Conservation (phyloP, 1,140 invertebrate genomes). For the Hyposmocoma kahamanoa region DNA sequence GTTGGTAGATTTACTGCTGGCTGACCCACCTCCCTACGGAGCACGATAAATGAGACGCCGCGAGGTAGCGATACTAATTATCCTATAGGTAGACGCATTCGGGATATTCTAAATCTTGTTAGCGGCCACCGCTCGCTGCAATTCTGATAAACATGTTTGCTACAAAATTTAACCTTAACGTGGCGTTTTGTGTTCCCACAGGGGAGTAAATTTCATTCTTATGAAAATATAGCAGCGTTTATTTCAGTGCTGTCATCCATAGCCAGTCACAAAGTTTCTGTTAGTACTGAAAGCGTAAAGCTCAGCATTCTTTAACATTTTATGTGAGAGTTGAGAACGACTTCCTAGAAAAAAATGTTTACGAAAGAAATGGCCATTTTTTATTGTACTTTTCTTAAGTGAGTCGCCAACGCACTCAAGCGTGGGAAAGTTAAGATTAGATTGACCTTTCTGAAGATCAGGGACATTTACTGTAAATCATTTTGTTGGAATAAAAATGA, state of each 20-base stretch:
- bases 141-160: conserved; percentile 39
- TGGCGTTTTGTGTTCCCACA: neutral
- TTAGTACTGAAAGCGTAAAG: no score
- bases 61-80: conserved; percentile 70
- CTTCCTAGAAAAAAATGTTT: no score
- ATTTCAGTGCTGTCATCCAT: conserved; percentile 1
- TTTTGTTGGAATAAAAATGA: no score
- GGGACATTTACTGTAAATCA: no score
- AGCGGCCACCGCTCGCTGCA: conserved; percentile 35
- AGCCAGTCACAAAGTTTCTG: conserved; percentile 1
- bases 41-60: conserved; percentile 65
- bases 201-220: conserved; percentile 1
- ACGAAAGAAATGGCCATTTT: no score
- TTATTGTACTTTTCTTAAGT: no score
- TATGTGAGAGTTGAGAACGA: no score
- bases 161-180: conserved; percentile 17
- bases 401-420: no score
- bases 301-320: no score
- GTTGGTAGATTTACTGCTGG: conserved; percentile 64
- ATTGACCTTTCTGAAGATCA: no score
- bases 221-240: conserved; percentile 3
- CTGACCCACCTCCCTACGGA: conserved; percentile 62
- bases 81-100: conserved; percentile 58
- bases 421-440: no score
- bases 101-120: conserved; percentile 56